phyloP scores from a whole-genome alignment of 2,113 vertebrate species.

The Tinamus guttatus region DNA sequence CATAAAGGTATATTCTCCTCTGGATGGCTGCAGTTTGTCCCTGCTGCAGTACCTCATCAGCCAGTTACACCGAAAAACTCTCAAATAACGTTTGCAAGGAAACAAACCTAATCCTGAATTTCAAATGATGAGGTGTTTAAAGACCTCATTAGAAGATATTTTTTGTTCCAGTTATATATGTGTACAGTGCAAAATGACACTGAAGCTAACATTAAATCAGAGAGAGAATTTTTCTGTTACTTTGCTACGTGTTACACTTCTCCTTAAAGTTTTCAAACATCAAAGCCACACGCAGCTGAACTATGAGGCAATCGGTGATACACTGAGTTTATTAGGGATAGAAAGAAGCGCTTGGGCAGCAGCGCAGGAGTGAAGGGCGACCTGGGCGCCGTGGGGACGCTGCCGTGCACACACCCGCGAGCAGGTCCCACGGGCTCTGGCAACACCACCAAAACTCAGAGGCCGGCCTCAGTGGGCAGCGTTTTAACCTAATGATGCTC shows the following conservation, averaged over 20 bases:
- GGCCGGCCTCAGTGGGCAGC: neutral
- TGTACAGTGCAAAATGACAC: neutral
- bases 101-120: constrained; percentile 64
- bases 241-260: neutral
- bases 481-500: neutral
- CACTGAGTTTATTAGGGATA: constrained; percentile 11
- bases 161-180: neutral
- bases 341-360: neutral
- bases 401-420: neutral
- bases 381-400: neutral
- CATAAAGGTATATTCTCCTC: constrained; percentile 71
- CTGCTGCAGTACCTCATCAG: constrained; percentile 54
- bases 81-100: constrained; percentile 42
- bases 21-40: constrained; percentile 67
- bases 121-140: constrained; percentile 24
- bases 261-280: constrained; percentile 18
- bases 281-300: neutral
- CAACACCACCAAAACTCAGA: neutral
- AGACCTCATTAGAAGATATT: constrained; percentile 22
- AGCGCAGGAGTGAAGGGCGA: neutral
- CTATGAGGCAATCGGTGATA: neutral
- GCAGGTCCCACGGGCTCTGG: neutral
- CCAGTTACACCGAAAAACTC: constrained; percentile 57
- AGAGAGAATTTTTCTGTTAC: neutral
- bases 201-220: neutral